phyloP scores from a whole-genome alignment of 2,113 vertebrate species.

The Thomomys bottae region DNA sequence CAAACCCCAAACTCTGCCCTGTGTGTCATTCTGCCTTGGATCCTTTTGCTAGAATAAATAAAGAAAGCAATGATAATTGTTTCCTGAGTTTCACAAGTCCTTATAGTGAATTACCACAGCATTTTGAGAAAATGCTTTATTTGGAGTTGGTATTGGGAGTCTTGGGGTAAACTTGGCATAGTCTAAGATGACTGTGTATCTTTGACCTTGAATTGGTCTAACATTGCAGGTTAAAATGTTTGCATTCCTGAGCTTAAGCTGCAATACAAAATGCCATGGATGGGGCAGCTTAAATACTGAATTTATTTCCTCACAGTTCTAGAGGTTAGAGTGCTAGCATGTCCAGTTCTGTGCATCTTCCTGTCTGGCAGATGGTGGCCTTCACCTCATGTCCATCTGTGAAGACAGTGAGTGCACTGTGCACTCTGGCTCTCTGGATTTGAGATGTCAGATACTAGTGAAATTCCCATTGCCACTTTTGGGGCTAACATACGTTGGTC shows the following conservation, averaged over 20 bases:
- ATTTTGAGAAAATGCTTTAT: neutral
- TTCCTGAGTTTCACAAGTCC: neutral
- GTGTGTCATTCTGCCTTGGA: neutral
- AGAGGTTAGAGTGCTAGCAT: neutral
- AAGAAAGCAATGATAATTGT: neutral
- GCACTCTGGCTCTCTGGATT: neutral
- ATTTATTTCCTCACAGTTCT: neutral
- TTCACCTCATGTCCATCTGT: neutral
- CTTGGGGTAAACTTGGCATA: neutral
- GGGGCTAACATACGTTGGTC: neutral
- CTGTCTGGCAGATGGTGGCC: conserved; percentile 5
- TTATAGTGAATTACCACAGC: neutral
- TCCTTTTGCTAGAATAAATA: neutral
- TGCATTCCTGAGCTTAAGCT: neutral
- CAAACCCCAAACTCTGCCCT: neutral
- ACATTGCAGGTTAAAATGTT: neutral
- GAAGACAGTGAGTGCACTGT: neutral
- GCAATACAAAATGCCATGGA: neutral
- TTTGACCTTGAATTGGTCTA: neutral
- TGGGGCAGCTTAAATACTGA: neutral
- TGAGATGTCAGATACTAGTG: neutral
- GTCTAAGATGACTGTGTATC: neutral
- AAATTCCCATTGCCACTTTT: neutral
- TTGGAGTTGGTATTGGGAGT: neutral
- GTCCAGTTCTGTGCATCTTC: neutral